Conservation (phyloP, 2,113 vertebrate genomes). For the Osmerus eperlanus region DNA sequence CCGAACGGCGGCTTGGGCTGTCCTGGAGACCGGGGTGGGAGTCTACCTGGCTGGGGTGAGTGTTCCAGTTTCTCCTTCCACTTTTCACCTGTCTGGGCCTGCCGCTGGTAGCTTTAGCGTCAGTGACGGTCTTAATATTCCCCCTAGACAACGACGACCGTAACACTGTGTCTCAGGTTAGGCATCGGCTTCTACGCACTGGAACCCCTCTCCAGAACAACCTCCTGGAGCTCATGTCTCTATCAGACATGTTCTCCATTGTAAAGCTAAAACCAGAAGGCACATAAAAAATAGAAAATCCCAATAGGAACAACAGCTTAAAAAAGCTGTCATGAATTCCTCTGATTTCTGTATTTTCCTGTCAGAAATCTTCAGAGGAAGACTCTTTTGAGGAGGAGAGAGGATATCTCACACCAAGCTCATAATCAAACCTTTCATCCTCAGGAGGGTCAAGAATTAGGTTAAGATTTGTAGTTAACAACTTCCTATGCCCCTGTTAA, state of each 20-base stretch:
- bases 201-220: slow-evolving; percentile 97
- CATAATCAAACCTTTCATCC: slow-evolving; percentile 97
- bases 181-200: slow-evolving; percentile 88
- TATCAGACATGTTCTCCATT: slow-evolving; percentile 90
- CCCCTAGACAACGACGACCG: no score
- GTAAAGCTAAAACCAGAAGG: slow-evolving; percentile 56
- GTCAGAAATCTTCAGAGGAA: slow-evolving; percentile 87
- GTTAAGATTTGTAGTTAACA: slow-evolving; percentile 57
- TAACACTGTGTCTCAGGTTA: slow-evolving; percentile 71
- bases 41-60: no score
- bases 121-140: no score
- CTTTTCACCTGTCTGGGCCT: no score
- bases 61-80: no score
- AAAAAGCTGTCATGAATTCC: no score
- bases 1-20: no score
- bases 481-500: no score
- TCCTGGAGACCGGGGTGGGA: no score
- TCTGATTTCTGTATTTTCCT: slow-evolving; percentile 18
- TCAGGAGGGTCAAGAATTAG: slow-evolving; percentile 92
- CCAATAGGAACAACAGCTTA: no score
- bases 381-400: slow-evolving; percentile 89
- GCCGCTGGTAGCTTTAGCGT: no score
- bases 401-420: slow-evolving; percentile 92
- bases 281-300: no score
- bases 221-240: slow-evolving; percentile 91